Conservation (phyloP, 64 coral and sea anemone species). For the Stylophora pistillata region DNA sequence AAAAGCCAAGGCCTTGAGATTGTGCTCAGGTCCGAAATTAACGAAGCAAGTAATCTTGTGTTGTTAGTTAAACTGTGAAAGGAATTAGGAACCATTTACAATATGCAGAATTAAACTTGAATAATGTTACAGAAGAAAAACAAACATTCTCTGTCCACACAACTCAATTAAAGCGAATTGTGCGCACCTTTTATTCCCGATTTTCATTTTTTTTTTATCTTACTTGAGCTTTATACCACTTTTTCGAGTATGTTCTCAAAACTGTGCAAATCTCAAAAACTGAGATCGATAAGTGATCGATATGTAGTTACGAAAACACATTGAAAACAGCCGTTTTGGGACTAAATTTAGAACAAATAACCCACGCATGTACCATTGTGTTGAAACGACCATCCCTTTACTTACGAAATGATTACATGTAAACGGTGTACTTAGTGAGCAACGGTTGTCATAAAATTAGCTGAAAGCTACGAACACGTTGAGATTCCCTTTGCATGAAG, state of each 20-base stretch:
- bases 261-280: neutral
- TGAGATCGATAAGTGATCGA: neutral
- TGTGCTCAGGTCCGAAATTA: too few species aligned
- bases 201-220: too few species aligned
- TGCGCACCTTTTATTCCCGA: too few species aligned
- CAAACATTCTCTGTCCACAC: neutral
- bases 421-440: neutral
- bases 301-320: neutral
- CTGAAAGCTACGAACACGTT: neutral
- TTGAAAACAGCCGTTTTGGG: neutral
- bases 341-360: neutral
- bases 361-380: neutral
- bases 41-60: neutral
- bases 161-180: neutral
- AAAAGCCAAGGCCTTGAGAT: too few species aligned
- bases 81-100: neutral
- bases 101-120: neutral
- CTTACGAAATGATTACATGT: neutral
- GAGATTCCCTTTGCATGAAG: neutral
- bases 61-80: neutral
- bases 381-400: neutral
- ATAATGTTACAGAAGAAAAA: neutral
- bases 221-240: too few species aligned
- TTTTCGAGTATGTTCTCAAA: neutral
- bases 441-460: neutral